Evolutionary conservation across 2,113 vertebrate genomes (phyloP).

Genomic region (Actinemys pallida): DNA sequence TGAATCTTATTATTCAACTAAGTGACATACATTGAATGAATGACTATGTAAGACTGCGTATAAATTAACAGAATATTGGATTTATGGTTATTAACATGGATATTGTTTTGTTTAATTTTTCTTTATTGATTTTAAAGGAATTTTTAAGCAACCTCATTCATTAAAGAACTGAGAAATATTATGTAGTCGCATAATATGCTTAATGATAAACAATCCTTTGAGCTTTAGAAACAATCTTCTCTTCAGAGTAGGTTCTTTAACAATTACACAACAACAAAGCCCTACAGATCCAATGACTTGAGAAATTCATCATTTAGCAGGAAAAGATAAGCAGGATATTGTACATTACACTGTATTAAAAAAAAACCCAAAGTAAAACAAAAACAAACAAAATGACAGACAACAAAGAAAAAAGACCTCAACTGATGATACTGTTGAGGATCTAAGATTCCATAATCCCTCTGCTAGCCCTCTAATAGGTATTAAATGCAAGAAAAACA

Average conservation of each 20-base stretch:
- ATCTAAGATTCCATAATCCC: slow-evolving; percentile 36
- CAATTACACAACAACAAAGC: neutral
- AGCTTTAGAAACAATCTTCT: slow-evolving; percentile 11
- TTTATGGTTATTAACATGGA: neutral
- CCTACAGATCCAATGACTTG: neutral
- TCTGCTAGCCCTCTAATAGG: slow-evolving; percentile 11
- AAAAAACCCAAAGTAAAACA: too few species aligned
- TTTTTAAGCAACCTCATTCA: slow-evolving; percentile 9
- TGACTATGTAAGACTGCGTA: neutral
- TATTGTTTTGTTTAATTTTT: neutral
- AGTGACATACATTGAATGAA: neutral
- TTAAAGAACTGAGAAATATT: neutral
- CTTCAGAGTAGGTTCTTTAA: neutral
- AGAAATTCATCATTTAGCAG: slow-evolving; percentile 14
- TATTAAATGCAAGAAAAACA: slow-evolving; percentile 38
- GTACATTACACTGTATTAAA: neutral
- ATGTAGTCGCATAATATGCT: neutral
- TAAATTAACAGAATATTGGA: neutral
- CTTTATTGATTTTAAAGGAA: neutral
- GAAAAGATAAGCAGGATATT: neutral
- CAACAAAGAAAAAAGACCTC: neutral
- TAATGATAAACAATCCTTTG: slow-evolving; percentile 30
- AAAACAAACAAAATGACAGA: neutral
- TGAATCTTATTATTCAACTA: neutral
- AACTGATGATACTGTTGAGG: neutral